phyloP scores from a whole-genome alignment of 1,140 invertebrate genomes.

The Magallana gigas region DNA sequence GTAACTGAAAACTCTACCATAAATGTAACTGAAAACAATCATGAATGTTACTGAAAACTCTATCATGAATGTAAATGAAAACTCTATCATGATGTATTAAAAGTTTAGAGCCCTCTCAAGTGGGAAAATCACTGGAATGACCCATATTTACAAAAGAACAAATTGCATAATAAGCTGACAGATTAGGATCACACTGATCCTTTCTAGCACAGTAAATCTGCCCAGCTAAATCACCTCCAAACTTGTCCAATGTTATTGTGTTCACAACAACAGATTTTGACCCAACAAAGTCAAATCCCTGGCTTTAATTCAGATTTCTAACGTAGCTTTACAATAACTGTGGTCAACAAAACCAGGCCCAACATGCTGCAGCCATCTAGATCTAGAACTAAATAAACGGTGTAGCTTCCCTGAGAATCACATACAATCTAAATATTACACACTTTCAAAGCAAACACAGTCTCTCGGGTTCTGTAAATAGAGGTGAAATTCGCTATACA shows the following conservation, averaged over 20 bases:
- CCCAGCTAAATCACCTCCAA: neutral
- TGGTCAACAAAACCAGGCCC: neutral
- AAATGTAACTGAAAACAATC: too few relatives aligned
- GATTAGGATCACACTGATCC: constrained; percentile 29
- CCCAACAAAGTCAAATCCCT: constrained; percentile 31
- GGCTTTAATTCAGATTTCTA: constrained; percentile 1
- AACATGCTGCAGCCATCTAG: neutral
- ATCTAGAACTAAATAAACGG: neutral
- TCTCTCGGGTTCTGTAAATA: neutral
- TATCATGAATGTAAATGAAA: too few relatives aligned
- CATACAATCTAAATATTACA: neutral
- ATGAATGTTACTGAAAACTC: too few relatives aligned
- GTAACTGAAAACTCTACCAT: too few relatives aligned
- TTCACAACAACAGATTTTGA: constrained; percentile 30
- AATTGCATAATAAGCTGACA: constrained; percentile 3
- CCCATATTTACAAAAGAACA: constrained; percentile 25
- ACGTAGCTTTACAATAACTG: neutral
- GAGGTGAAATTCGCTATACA: neutral
- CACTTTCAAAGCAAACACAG: neutral
- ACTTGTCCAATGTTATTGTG: constrained; percentile 28
- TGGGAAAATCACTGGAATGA: neutral
- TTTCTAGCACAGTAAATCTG: neutral
- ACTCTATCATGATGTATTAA: too few relatives aligned
- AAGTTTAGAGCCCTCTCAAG: too few relatives aligned
- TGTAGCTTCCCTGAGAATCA: neutral